Evolutionary conservation across 2,113 vertebrate genomes (phyloP).

Genomic region (Plectropomus leopardus): DNA sequence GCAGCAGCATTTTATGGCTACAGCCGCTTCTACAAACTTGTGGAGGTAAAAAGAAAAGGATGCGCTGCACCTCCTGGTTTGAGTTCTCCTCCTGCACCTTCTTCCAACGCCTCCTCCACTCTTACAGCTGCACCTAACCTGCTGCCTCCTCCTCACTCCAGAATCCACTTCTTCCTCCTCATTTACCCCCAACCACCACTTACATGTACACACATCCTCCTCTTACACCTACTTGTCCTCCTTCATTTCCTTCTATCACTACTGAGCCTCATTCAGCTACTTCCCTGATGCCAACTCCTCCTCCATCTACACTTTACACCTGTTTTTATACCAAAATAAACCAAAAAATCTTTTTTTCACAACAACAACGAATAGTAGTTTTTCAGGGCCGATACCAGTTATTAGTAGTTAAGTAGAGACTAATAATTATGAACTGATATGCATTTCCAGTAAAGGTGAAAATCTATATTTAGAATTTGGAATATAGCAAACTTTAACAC

Average conservation of each 20-base stretch:
- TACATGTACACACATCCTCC: not conserved
- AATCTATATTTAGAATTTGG: no score
- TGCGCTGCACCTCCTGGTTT: not conserved
- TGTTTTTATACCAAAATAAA: no score
- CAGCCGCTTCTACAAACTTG: constrained; percentile 87
- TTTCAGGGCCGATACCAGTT: no score
- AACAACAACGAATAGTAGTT: no score
- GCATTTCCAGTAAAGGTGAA: no score
- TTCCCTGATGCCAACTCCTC: not conserved
- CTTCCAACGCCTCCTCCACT: not conserved
- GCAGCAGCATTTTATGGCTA: constrained; percentile 90
- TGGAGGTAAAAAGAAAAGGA: constrained; percentile 85
- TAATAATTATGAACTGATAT: no score
- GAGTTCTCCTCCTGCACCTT: not conserved
- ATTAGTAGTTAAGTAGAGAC: no score
- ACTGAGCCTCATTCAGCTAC: not conserved
- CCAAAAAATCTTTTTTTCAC: no score
- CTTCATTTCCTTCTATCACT: not conserved
- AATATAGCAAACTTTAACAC: no score
- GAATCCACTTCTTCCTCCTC: not conserved
- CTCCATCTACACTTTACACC: not conserved
- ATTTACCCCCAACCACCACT: not conserved
- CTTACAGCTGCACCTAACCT: not conserved
- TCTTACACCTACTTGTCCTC: constrained; percentile 3
- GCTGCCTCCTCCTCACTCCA: not conserved